Conservation (phyloP, 2,888 invertebrate species). For the Mechanitis messenoides region DNA sequence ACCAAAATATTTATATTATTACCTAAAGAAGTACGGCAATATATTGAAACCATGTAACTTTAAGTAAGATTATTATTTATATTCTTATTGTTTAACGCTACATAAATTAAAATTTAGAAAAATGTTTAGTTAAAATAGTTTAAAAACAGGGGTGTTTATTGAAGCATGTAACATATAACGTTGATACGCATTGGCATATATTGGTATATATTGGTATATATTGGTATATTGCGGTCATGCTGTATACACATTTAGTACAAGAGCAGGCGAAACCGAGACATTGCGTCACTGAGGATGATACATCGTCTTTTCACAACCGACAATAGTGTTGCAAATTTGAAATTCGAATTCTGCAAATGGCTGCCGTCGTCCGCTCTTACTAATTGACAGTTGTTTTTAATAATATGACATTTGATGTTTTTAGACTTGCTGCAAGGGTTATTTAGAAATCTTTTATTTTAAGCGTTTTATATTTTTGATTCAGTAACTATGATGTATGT, state of each 20-base stretch:
- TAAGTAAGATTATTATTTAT: too few relatives aligned
- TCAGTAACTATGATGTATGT: too few relatives aligned
- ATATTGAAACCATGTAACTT: too few relatives aligned
- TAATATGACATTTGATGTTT: constrained; percentile 11
- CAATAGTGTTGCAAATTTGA: constrained; percentile 39
- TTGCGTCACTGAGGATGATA: constrained; percentile 63
- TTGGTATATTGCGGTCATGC: constrained; percentile 58
- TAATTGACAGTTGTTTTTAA: constrained; percentile 26
- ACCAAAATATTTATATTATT: too few relatives aligned
- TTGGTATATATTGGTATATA: constrained; percentile 64
- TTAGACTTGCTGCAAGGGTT: not conserved
- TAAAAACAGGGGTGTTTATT: constrained; percentile 20
- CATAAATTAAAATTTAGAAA: too few relatives aligned
- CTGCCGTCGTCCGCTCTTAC: constrained; percentile 19
- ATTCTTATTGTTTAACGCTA: too few relatives aligned
- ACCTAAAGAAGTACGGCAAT: too few relatives aligned
- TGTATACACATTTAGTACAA: constrained; percentile 67
- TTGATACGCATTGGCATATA: constrained; percentile 50
- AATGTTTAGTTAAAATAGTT: not conserved
- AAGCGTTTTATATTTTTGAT: too few relatives aligned
- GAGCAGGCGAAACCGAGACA: constrained; percentile 73
- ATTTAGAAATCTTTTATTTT: too few relatives aligned
- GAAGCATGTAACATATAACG: constrained; percentile 19
- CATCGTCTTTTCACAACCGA: constrained; percentile 52
- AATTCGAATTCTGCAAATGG: constrained; percentile 33